These are phyloP conservation scores for Stegophylla sp. DNA, from an alignment of 2,888 invertebrate species.

Conservation along the genomic window DNA sequence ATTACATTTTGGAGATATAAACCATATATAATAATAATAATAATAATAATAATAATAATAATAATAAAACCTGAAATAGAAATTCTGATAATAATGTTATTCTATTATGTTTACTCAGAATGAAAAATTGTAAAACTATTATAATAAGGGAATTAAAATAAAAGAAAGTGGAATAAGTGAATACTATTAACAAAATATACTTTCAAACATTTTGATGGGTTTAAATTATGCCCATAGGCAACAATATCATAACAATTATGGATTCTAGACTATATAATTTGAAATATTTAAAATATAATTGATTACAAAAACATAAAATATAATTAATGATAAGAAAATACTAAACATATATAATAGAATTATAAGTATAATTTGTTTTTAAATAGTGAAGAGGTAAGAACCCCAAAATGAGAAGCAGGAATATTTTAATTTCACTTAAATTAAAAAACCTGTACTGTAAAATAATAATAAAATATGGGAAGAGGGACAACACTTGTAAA, in stretches of 20 bases:
- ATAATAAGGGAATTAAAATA: constrained; percentile 14
- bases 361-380: constrained; percentile 56
- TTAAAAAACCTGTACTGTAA: constrained; percentile 50
- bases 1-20: constrained; percentile 40
- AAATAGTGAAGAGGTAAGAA: constrained; percentile 54
- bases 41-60: constrained; percentile 45
- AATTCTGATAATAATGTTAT: constrained; percentile 37
- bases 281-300: constrained; percentile 44
- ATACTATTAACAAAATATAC: constrained; percentile 26
- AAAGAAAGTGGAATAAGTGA: constrained; percentile 12
- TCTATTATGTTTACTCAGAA: constrained; percentile 7
- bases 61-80: constrained; percentile 46
- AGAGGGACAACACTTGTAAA: constrained; percentile 45
- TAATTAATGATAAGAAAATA: constrained; percentile 56
- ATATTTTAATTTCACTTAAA: constrained; percentile 45
- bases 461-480: constrained; percentile 54
- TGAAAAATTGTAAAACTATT: constrained; percentile 22
- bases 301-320: constrained; percentile 44
- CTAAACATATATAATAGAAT: constrained; percentile 54
- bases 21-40: constrained; percentile 42
- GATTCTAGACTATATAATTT: constrained; percentile 41
- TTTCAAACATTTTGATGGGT: constrained; percentile 24
- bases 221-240: constrained; percentile 28
- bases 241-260: constrained; percentile 42
- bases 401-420: constrained; percentile 54